Percentiles rank a stretch among this genome's conserved stretches.
Conservation (phyloP, 2,888 invertebrate genomes). For the Saturnia japonica region DNA sequence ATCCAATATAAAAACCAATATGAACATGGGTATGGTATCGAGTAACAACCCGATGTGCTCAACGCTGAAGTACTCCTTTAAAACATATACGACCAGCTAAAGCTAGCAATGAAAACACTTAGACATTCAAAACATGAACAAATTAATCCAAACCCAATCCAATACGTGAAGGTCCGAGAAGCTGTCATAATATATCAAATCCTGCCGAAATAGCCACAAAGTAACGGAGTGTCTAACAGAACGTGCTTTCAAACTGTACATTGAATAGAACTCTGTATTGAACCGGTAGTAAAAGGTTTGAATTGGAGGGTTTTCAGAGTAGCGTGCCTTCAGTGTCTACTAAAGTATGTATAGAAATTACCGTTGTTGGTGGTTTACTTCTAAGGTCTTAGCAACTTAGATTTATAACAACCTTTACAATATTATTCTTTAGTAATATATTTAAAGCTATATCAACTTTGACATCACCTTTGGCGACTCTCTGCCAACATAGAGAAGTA, state of each 20-base stretch:
- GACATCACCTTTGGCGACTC: not conserved
- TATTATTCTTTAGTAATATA: not conserved
- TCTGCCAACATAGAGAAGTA: not conserved
- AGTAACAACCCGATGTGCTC: no score
- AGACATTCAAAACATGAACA: not conserved
- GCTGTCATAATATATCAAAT: conserved; percentile 1
- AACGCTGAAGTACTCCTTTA: no score
- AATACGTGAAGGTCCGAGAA: not conserved
- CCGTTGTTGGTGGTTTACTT: not conserved
- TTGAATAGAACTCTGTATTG: conserved; percentile 1
- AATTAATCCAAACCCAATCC: not conserved
- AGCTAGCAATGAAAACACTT: not conserved
- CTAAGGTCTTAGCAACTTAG: not conserved
- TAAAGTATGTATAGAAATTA: not conserved
- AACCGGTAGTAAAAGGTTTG: not conserved
- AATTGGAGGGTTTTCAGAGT: not conserved
- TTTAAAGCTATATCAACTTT: not conserved
- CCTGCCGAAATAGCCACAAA: conserved; percentile 6
- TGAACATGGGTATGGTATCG: not conserved
- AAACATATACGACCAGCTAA: not conserved
- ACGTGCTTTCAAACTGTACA: not conserved
- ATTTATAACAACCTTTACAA: not conserved
- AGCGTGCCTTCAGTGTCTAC: not conserved
- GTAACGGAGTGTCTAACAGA: not conserved
- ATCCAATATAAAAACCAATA: not conserved